Evolutionary conservation across 2,888 invertebrate species (phyloP).

Genomic region (Flabesymbios commensalis): DNA sequence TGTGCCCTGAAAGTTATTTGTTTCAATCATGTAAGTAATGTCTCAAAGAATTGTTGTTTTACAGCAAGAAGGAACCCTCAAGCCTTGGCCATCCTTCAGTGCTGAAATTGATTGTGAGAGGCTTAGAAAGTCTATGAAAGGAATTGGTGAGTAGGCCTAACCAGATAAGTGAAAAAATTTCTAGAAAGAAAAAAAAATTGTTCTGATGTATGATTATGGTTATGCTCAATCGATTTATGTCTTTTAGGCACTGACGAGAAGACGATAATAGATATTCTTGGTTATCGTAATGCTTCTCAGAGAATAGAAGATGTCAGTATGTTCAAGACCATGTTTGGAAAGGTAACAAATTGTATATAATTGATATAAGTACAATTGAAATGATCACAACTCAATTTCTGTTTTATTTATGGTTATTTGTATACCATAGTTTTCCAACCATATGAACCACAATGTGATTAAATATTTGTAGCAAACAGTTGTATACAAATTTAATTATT

Average conservation of each 20-base stretch:
- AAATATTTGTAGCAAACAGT: too few relatives aligned
- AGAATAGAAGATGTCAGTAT: constrained; percentile 49
- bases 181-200: too few relatives aligned
- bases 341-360: constrained; percentile 42
- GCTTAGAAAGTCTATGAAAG: constrained; percentile 60
- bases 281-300: constrained; percentile 57
- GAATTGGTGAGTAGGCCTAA: constrained; percentile 48
- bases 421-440: too few relatives aligned
- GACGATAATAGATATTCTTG: constrained; percentile 56
- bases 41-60: constrained; percentile 13
- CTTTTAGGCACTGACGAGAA: constrained; percentile 59
- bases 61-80: constrained; percentile 60
- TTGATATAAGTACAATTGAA: too few relatives aligned
- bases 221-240: too few relatives aligned
- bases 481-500: too few relatives aligned
- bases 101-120: constrained; percentile 59
- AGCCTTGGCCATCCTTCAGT: constrained; percentile 57
- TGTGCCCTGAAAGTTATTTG: too few relatives aligned
- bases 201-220: too few relatives aligned
- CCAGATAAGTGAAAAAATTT: background rate
- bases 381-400: too few relatives aligned
- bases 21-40: too few relatives aligned
- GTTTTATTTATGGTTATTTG: too few relatives aligned
- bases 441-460: too few relatives aligned
- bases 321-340: constrained; percentile 61